These are phyloP conservation scores for Otis tarda DNA, from an alignment of 2,113 vertebrate genomes.

Conservation along the genomic window DNA sequence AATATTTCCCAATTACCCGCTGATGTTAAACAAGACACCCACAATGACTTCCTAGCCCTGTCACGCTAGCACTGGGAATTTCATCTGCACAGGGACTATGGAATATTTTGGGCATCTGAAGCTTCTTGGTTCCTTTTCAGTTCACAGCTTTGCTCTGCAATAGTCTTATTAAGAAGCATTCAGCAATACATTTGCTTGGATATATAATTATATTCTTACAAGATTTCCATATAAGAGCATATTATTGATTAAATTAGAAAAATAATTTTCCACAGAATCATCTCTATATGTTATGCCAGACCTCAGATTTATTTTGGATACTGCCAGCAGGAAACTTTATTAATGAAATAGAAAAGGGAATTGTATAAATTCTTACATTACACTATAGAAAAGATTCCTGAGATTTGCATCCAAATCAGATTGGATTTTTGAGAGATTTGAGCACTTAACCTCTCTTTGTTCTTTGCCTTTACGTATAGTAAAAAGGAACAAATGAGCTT, in stretches of 20 bases:
- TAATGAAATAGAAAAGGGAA: not conserved
- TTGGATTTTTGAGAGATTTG: not conserved
- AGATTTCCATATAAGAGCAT: not conserved
- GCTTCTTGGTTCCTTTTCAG: not conserved
- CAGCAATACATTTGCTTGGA: not conserved
- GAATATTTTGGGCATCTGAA: slow-evolving; percentile 1
- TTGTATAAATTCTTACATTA: not conserved
- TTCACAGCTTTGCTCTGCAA: not conserved
- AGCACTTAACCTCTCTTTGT: not conserved
- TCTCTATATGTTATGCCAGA: not conserved
- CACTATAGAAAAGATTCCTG: not conserved
- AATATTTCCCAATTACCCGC: not conserved
- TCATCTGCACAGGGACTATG: not conserved
- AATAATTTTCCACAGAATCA: not conserved
- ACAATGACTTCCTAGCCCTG: not conserved
- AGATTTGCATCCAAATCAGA: not conserved
- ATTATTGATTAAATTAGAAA: slow-evolving; percentile 19
- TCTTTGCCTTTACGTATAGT: not conserved
- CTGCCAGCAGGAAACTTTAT: not conserved
- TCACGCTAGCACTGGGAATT: not conserved
- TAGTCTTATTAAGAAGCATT: not conserved
- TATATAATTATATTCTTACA: not conserved
- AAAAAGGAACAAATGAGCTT: slow-evolving; percentile 24
- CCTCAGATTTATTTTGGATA: not conserved
- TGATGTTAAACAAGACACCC: not conserved